A percentile compares a stretch with the other conserved stretches of the same genome.
phyloP scores from a whole-genome alignment of 2,888 invertebrate genomes.

The Odiellus spinosus region DNA sequence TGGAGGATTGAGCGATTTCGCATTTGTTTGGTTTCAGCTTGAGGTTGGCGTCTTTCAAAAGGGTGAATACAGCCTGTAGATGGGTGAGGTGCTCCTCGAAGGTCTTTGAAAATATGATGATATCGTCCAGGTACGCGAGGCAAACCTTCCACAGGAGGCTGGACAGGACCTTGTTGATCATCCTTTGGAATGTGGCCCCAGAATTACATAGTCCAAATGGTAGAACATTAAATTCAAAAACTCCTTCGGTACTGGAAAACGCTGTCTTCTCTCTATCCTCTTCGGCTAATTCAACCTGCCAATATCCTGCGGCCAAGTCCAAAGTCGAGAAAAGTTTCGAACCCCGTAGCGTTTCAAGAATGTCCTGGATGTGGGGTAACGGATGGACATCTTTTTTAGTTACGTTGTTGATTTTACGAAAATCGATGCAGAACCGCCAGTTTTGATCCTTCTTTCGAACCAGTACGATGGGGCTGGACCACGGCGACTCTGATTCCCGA shows the following conservation, averaged over 20 bases:
- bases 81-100: constrained; percentile 15
- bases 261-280: constrained; percentile 20
- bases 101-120: constrained; percentile 12
- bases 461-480: constrained; percentile 1
- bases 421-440: constrained; percentile 11
- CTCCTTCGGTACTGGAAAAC: constrained; percentile 16
- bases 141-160: constrained; percentile 16
- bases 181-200: constrained; percentile 19
- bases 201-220: constrained; percentile 20
- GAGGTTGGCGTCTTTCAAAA: constrained; percentile 15
- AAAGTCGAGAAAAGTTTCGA: constrained; percentile 13
- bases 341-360: constrained; percentile 16
- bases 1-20: constrained; percentile 6
- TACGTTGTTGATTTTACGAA: constrained; percentile 12
- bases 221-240: constrained; percentile 18
- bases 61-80: constrained; percentile 16
- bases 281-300: constrained; percentile 18
- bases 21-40: constrained; percentile 20
- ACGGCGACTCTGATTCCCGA: constrained; percentile 2
- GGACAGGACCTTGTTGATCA: constrained; percentile 16
- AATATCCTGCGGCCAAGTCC: constrained; percentile 21
- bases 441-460: constrained; percentile 5
- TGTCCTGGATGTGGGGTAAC: constrained; percentile 18
- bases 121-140: constrained; percentile 19
- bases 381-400: constrained; percentile 20